Evolutionary conservation across 2,888 invertebrate genomes (phyloP).

Genomic region (Yponomeuta cagnagella): DNA sequence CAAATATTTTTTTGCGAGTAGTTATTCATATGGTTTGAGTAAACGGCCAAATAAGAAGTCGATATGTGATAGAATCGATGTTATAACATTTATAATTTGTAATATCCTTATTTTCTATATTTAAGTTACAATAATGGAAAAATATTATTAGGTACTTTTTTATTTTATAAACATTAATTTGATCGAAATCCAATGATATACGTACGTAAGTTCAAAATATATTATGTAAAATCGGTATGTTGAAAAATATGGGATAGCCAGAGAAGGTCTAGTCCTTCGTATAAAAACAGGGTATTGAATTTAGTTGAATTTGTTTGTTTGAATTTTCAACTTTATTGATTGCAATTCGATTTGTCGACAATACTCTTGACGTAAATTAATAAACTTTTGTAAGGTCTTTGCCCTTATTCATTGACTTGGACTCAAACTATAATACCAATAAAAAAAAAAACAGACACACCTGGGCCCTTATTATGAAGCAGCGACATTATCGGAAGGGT

Average conservation of each 20-base stretch:
- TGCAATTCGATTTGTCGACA: conserved; percentile 53
- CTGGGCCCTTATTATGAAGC: not conserved
- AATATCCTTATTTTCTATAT: not conserved
- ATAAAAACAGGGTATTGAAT: conserved; percentile 51
- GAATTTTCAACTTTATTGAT: conserved; percentile 33
- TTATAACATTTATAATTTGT: not conserved
- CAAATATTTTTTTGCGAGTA: not conserved
- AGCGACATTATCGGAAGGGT: no score
- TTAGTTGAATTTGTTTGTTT: conserved; percentile 32
- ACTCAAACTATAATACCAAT: not conserved
- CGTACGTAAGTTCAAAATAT: conserved; percentile 36
- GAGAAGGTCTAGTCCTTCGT: conserved; percentile 33
- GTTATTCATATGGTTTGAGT: not conserved
- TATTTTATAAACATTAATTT: no score
- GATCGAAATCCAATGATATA: conserved; percentile 28
- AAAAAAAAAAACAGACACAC: not conserved
- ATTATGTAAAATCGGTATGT: conserved; percentile 21
- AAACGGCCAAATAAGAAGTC: not conserved
- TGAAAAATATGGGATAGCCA: conserved; percentile 20
- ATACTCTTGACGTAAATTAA: conserved; percentile 43
- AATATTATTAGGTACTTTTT: no score
- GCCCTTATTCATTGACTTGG: conserved; percentile 34
- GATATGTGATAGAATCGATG: not conserved
- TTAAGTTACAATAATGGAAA: no score
- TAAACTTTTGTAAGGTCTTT: conserved; percentile 11